These are phyloP conservation scores for Rosalia funebris DNA, from an alignment of 2,888 invertebrate genomes.

Conservation along the genomic window DNA sequence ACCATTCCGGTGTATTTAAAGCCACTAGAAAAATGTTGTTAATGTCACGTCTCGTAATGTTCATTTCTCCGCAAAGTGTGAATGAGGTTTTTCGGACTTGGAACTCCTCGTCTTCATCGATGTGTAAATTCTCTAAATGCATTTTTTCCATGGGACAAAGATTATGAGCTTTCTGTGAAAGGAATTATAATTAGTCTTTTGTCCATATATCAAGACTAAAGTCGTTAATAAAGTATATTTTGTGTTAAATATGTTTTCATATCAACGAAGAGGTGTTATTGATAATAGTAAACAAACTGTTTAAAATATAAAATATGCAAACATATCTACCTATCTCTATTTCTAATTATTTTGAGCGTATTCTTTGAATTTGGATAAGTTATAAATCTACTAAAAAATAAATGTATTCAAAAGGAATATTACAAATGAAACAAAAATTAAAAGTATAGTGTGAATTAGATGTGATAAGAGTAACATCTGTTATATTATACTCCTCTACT, in stretches of 20 bases:
- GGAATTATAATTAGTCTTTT: background rate
- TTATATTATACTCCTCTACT: too few species aligned
- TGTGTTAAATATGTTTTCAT: too few species aligned
- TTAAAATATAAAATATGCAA: background rate
- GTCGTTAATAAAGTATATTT: too few species aligned
- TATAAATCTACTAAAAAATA: too few species aligned
- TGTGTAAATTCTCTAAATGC: slow-evolving; percentile 48
- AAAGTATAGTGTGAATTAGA: too few species aligned
- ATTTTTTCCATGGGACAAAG: slow-evolving; percentile 40
- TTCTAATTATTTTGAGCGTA: too few species aligned
- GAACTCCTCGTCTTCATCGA: slow-evolving; percentile 43
- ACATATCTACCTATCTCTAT: too few species aligned
- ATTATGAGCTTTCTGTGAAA: slow-evolving; percentile 30
- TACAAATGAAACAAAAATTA: too few species aligned
- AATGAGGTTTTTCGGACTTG: slow-evolving; percentile 45
- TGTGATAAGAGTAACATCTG: too few species aligned
- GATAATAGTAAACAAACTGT: background rate
- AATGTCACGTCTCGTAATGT: slow-evolving; percentile 37
- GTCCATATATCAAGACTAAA: too few species aligned
- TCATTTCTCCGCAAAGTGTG: slow-evolving; percentile 36
- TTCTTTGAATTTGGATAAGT: too few species aligned
- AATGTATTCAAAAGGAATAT: too few species aligned
- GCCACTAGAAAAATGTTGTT: slow-evolving; percentile 19
- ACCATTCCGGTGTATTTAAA: background rate
- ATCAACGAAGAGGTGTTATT: background rate